Percentiles rank a stretch among this genome's conserved stretches.
These are phyloP conservation scores for Drosophila nigritarsus DNA, from an alignment of 2,888 invertebrate genomes.

Conservation along the genomic window DNA sequence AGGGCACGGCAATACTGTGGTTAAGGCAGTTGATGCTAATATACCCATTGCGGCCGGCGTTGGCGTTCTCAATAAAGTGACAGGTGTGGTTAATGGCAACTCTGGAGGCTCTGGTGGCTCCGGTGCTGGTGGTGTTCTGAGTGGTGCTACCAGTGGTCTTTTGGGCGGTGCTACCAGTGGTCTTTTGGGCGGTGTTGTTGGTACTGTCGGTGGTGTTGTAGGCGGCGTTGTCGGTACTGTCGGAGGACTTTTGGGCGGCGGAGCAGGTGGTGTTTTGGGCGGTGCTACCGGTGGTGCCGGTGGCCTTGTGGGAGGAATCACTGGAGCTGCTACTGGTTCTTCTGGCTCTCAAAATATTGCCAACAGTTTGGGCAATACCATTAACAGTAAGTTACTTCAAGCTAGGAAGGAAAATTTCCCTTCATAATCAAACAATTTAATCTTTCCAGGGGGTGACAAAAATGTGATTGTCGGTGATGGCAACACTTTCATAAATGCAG, in stretches of 20 bases:
- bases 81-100: constrained; percentile 4
- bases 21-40: constrained; percentile 12
- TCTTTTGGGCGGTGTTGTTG: not conserved
- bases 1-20: constrained; percentile 26
- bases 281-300: constrained; percentile 3
- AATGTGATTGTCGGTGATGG: too few species aligned
- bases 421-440: too few species aligned
- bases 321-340: not conserved
- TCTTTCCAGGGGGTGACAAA: too few species aligned
- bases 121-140: not conserved
- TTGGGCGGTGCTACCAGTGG: not conserved
- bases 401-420: too few species aligned
- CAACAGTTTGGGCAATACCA: constrained; percentile 9
- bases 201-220: not conserved
- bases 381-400: not conserved
- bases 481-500: too few species aligned
- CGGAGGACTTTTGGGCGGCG: not conserved
- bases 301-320: not conserved
- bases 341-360: constrained; percentile 1
- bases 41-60: constrained; percentile 12
- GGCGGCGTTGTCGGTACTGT: too few species aligned
- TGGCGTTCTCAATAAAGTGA: constrained; percentile 5
- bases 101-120: constrained; percentile 4
- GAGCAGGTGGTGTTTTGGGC: not conserved
- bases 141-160: not conserved